Conservation (phyloP, 2,113 vertebrate genomes). For the Columba livia region DNA sequence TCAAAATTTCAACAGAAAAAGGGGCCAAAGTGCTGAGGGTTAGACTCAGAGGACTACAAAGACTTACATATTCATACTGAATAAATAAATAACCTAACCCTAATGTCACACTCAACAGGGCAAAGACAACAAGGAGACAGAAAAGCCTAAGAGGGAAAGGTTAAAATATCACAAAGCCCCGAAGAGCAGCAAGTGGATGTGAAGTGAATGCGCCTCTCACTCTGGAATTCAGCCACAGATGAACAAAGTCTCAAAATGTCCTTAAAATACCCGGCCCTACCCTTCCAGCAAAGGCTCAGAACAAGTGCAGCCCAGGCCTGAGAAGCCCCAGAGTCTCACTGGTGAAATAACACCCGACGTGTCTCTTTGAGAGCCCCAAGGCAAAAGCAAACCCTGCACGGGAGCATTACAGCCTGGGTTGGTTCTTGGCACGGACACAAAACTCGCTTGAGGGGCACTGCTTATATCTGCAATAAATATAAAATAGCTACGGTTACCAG, state of each 20-base stretch:
- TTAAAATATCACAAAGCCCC: not conserved
- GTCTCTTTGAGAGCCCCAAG: not conserved
- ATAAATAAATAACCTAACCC: not conserved
- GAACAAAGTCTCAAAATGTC: not conserved
- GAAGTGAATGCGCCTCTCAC: not conserved
- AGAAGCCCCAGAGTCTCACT: not conserved
- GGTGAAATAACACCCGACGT: not conserved
- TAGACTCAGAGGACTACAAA: not conserved
- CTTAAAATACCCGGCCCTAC: not conserved
- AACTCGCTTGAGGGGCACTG: not conserved
- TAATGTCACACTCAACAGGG: not conserved
- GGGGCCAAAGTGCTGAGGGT: not conserved
- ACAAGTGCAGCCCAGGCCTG: not conserved
- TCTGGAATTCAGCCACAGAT: not conserved
- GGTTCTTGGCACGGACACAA: not conserved
- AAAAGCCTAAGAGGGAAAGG: not conserved
- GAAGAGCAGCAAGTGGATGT: fast-evolving
- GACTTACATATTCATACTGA: not conserved
- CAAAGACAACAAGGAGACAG: not conserved
- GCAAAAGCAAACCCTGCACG: not conserved
- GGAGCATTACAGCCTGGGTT: not conserved
- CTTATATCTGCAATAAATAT: not conserved
- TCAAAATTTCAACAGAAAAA: not conserved
- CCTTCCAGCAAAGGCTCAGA: not conserved
- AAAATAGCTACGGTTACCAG: not conserved